These are phyloP conservation scores for Hoplodrina ambigua DNA, from an alignment of 2,888 invertebrate genomes.

Conservation along the genomic window DNA sequence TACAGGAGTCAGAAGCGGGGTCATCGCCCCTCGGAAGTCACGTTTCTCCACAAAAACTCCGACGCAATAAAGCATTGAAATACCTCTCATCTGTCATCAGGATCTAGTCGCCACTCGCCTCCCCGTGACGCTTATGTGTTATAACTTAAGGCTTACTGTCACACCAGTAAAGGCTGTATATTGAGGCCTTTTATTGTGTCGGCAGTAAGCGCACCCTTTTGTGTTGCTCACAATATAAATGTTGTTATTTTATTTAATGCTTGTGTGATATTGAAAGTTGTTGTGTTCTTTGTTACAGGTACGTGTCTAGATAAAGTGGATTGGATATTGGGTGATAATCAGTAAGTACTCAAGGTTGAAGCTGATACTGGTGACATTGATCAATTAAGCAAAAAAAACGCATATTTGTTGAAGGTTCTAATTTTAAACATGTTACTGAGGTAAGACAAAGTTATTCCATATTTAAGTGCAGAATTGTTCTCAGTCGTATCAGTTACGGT, in stretches of 20 bases:
- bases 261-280: constrained; percentile 67
- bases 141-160: constrained; percentile 86
- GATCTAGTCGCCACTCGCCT: constrained; percentile 79
- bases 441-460: constrained; percentile 23
- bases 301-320: constrained; percentile 66
- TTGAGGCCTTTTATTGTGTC: constrained; percentile 80
- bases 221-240: constrained; percentile 71
- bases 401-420: not conserved
- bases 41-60: constrained; percentile 80
- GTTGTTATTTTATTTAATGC: constrained; percentile 64
- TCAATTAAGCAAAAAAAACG: constrained; percentile 1
- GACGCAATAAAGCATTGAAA: constrained; percentile 83
- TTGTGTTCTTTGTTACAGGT: constrained; percentile 84
- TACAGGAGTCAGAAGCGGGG: constrained; percentile 82
- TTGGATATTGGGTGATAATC: constrained; percentile 37
- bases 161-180: constrained; percentile 79
- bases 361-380: constrained; percentile 34
- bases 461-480: constrained; percentile 44
- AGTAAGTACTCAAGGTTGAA: constrained; percentile 60
- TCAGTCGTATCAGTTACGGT: constrained; percentile 72
- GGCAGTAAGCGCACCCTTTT: constrained; percentile 72
- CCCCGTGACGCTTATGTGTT: constrained; percentile 78
- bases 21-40: constrained; percentile 81
- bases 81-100: constrained; percentile 86
- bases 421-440: constrained; percentile 7